Evolutionary conservation across 2,888 invertebrate genomes (phyloP).

Genomic region (Seira sanloemensis): DNA sequence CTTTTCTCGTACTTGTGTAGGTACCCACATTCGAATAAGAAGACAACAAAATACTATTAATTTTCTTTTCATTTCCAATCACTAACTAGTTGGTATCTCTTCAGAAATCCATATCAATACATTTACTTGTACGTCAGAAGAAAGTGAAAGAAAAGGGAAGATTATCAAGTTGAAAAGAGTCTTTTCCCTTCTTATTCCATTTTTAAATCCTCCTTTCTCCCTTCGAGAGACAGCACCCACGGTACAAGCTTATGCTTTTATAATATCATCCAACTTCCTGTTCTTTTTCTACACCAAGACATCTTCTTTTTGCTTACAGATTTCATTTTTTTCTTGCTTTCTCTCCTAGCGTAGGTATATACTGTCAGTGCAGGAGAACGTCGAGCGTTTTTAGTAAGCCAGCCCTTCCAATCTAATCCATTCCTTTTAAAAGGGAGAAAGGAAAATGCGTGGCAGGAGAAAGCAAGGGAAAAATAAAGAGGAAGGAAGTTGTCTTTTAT

Average conservation of each 20-base stretch:
- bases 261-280: background rate
- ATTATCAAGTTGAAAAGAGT: conserved; percentile 47
- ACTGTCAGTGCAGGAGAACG: no score
- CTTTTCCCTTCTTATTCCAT: background rate
- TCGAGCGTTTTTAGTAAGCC: background rate
- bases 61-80: conserved; percentile 21
- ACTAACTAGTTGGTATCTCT: background rate
- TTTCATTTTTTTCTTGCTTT: background rate
- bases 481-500: conserved; percentile 38
- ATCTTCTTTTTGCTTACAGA: background rate
- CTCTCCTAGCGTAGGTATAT: no score
- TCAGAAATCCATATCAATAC: background rate
- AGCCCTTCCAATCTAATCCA: background rate
- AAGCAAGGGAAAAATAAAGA: conserved; percentile 18
- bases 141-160: conserved; percentile 20
- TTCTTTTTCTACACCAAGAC: background rate
- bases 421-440: background rate
- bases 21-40: no score
- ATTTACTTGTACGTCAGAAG: conserved; percentile 52
- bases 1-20: no score
- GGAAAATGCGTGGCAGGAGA: background rate
- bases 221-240: background rate
- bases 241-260: background rate
- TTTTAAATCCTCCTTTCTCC: conserved; percentile 10
- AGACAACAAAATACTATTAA: no score